Evolutionary conservation across 2,888 invertebrate genomes (phyloP), one percentile per base, ranked within the genome.

Genomic region (Cyrtodaria siliqua): DNA sequence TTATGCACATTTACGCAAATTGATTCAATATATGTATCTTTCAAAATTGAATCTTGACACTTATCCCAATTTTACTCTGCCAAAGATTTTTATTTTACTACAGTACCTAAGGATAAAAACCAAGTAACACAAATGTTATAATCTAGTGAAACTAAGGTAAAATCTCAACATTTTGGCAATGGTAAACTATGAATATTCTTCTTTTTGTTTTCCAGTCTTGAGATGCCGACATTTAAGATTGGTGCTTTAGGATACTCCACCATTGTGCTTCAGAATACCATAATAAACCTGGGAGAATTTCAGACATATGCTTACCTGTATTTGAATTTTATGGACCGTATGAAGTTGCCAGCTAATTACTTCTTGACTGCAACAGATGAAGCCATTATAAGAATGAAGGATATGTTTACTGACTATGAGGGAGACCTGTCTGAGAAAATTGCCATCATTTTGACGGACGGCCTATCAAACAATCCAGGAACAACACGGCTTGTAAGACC

Each of bases 121-220:
- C n/a, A n/a, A n/a, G n/a, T n/a, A n/a, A n/a, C n/a, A n/a, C n/a
- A n/a, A n/a, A n/a, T n/a, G n/a, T n/a, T n/a, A n/a, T n/a, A n/a
- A n/a, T n/a, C n/a, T n/a, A n/a, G n/a, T n/a, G n/a, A n/a, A n/a
- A n/a, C n/a, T n/a, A n/a, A n/a, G n/a, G n/a, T n/a, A n/a, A n/a
- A n/a, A n/a, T n/a, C n/a, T n/a, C n/a, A n/a, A n/a, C n/a, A n/a
- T n/a, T n/a, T n/a, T n/a, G n/a, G n/a, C n/a, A n/a, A n/a, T n/a
- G n/a, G n/a, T n/a, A n/a, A n/a, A n/a, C n/a, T n/a, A n/a, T n/a
- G n/a, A n/a, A n/a, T n/a, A n/a, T 63, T 63, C 18, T 56, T 27
- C 9, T 29, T 74, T 6, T 62, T 79, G 47, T 42, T 1, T 61
- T 68, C 14, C 60, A 76, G 76, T 42, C 70, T 76, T 44, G 42